These are phyloP conservation scores for Leptopilina syphax DNA, from an alignment of 2,888 invertebrate genomes.

Conservation along the genomic window DNA sequence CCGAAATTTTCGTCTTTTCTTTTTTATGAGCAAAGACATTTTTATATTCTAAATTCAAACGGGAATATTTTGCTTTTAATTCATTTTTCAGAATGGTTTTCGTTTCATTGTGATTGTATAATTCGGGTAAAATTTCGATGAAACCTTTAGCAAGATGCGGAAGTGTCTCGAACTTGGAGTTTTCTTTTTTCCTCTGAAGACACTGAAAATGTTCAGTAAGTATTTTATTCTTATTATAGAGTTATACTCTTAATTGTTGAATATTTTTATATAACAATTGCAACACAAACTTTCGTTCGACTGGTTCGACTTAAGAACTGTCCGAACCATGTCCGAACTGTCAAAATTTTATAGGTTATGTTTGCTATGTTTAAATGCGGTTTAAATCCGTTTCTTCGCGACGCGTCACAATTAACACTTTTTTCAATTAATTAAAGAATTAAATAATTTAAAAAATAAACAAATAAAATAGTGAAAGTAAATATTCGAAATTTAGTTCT, in stretches of 20 bases:
- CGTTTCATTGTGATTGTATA: slow-evolving; percentile 45
- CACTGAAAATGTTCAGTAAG: slow-evolving; percentile 47
- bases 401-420: too few species aligned
- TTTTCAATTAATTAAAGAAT: too few species aligned
- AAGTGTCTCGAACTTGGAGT: slow-evolving; percentile 45
- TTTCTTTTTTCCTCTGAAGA: slow-evolving; percentile 38
- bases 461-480: too few species aligned
- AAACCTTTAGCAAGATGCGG: slow-evolving; percentile 48
- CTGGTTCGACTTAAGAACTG: too few species aligned
- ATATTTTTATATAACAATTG: too few species aligned
- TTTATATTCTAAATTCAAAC: slow-evolving; percentile 55
- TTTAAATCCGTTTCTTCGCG: too few species aligned
- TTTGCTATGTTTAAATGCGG: too few species aligned
- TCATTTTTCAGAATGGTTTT: slow-evolving; percentile 46
- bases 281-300: too few species aligned
- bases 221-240: background rate
- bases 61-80: slow-evolving; percentile 52
- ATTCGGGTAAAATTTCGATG: slow-evolving; percentile 50
- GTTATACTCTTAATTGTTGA: too few species aligned
- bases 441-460: too few species aligned
- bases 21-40: slow-evolving; percentile 29
- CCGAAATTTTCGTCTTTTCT: slow-evolving; percentile 4
- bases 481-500: background rate
- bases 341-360: too few species aligned
- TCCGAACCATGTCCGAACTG: too few species aligned